Conservation (phyloP, 1,140 invertebrate species). For the Dreissena rostriformis region DNA sequence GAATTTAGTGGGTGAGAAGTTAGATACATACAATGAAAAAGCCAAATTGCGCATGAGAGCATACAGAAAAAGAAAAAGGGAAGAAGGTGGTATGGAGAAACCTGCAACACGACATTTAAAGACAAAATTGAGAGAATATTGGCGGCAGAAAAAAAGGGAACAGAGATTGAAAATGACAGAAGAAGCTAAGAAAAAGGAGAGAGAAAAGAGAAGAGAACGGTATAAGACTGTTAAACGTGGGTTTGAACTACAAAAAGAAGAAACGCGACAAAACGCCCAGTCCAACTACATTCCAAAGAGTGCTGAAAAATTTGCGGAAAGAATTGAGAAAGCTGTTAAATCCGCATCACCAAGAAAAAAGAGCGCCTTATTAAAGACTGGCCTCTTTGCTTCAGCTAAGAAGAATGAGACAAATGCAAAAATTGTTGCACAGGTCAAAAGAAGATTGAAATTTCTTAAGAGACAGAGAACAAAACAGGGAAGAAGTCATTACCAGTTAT, state of each 20-base stretch:
- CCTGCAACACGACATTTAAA: constrained; percentile 2
- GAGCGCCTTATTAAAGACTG: background rate
- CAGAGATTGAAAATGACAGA: background rate
- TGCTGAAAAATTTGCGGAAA: constrained; percentile 32
- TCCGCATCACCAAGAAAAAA: constrained; percentile 25
- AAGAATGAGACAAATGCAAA: constrained; percentile 15
- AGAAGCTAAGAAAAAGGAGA: background rate
- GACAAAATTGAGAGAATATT: constrained; percentile 35
- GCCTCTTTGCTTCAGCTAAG: constrained; percentile 14
- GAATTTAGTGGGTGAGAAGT: background rate
- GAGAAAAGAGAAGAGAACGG: constrained; percentile 1
- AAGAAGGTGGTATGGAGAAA: background rate
- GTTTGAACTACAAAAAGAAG: background rate
- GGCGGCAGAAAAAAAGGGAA: constrained; percentile 34
- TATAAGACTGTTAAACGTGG: constrained; percentile 6
- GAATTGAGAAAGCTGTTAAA: constrained; percentile 8
- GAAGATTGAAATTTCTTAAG: constrained; percentile 5
- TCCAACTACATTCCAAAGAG: constrained; percentile 9
- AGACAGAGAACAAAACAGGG: constrained; percentile 8
- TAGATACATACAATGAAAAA: constrained; percentile 27
- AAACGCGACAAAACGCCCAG: background rate
- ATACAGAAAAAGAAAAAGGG: background rate
- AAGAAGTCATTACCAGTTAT: constrained; percentile 8
- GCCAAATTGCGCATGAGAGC: constrained; percentile 32
- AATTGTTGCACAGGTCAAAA: constrained; percentile 23